Conservation (phyloP, 2,113 vertebrate species). For the Periophthalmodon schlosseri region DNA sequence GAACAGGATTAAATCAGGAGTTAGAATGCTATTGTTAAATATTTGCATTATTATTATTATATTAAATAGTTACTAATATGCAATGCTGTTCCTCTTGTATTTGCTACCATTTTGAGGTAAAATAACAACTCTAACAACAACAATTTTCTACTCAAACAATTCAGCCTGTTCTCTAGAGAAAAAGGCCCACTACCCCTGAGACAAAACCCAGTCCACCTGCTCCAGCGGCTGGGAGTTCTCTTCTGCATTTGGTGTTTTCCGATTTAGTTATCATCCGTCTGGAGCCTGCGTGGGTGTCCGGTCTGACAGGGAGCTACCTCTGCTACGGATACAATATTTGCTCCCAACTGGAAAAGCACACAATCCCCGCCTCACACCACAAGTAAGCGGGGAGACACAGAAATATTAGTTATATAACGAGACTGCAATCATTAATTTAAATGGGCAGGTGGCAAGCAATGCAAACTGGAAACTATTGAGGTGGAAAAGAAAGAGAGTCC, state of each 20-base stretch:
- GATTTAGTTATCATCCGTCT: slow-evolving; percentile 39
- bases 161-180: not conserved
- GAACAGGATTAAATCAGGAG: not conserved
- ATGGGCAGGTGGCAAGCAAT: slow-evolving; percentile 53
- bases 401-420: slow-evolving; percentile 55
- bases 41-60: too few species aligned
- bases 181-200: slow-evolving; percentile 4
- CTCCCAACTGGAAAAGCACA: slow-evolving; percentile 48
- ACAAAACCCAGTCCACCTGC: slow-evolving; percentile 13
- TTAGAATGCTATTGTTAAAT: too few species aligned
- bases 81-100: too few species aligned
- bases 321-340: slow-evolving; percentile 24
- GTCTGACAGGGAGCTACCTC: slow-evolving; percentile 48
- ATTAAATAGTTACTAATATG: too few species aligned
- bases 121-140: too few species aligned
- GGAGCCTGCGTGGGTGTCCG: slow-evolving; percentile 51
- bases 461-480: slow-evolving; percentile 47
- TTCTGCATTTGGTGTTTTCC: slow-evolving; percentile 50
- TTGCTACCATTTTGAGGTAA: too few species aligned
- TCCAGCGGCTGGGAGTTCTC: slow-evolving; percentile 29
- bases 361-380: slow-evolving; percentile 12
- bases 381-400: not conserved
- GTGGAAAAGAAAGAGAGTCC: slow-evolving; percentile 49
- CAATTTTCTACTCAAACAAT: slow-evolving; percentile 4
- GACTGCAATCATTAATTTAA: slow-evolving; percentile 58